phyloP scores from a whole-genome alignment of 2,797 vertebrate species.

The Monodelphis domestica region DNA sequence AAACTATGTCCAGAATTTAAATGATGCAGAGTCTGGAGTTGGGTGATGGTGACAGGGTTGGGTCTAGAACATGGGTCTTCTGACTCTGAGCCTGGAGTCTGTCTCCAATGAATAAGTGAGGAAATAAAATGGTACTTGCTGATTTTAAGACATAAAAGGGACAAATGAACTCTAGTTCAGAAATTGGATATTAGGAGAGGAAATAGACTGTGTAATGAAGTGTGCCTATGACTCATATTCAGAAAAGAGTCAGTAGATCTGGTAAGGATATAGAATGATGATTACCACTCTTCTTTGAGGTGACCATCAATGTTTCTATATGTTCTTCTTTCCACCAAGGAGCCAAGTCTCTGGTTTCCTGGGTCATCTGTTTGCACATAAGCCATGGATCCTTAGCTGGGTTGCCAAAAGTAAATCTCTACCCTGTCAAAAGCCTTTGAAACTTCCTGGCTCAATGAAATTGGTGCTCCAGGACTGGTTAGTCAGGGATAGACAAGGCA shows the following conservation, averaged over 20 bases:
- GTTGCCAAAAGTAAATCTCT: not conserved
- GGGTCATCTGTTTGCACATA: not conserved
- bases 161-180: not conserved
- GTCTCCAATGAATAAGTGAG: not conserved
- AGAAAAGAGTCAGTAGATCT: constrained; percentile 8
- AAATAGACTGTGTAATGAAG: not conserved
- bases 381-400: not conserved
- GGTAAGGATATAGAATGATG: not conserved
- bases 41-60: not conserved
- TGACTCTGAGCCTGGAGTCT: not conserved
- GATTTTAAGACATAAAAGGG: not conserved
- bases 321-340: not conserved
- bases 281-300: constrained; percentile 13
- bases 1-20: not conserved
- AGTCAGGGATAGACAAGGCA: not conserved
- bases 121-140: constrained; percentile 18
- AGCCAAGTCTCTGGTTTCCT: not conserved
- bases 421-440: not conserved
- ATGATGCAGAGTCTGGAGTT: not conserved
- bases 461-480: not conserved
- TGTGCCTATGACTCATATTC: not conserved
- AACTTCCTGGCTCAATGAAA: not conserved
- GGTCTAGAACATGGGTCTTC: not conserved
- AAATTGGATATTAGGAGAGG: not conserved
- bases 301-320: not conserved